Percentiles rank a stretch among this genome's conserved stretches.
Evolutionary conservation across 1,140 invertebrate species (phyloP).

Genomic region (Chlorops oryzae): DNA sequence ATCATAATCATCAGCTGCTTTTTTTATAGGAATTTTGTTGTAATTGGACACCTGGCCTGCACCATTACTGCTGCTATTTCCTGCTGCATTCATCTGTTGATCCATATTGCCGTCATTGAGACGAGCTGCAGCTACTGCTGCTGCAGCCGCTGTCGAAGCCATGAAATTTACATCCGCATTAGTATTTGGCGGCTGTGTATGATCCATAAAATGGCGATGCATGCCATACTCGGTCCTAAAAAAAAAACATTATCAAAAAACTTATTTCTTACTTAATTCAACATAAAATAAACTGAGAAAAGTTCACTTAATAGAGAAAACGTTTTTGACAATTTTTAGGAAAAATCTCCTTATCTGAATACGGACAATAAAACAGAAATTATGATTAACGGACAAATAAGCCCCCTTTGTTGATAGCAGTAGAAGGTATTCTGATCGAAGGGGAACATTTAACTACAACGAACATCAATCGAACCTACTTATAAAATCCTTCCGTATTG

Average conservation of each 20-base stretch:
- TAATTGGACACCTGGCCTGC: constrained; percentile 41
- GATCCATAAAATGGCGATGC: constrained; percentile 47
- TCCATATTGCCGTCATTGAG: constrained; percentile 41
- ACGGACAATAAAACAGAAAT: too few species aligned
- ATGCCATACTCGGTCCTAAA: constrained; percentile 45
- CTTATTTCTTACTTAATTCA: too few species aligned
- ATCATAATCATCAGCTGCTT: constrained; percentile 44
- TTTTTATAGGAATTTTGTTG: constrained; percentile 41
- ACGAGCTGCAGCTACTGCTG: constrained; percentile 40
- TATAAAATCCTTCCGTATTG: constrained; percentile 46
- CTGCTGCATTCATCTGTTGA: constrained; percentile 25
- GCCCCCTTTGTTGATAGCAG: too few species aligned
- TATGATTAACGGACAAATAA: too few species aligned
- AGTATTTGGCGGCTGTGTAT: constrained; percentile 41
- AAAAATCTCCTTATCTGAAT: too few species aligned
- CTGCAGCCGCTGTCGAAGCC: constrained; percentile 41
- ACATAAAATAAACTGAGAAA: too few species aligned
- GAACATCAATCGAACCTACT: constrained; percentile 19
- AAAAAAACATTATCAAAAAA: background rate
- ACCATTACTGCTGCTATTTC: constrained; percentile 26
- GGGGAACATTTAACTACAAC: background rate
- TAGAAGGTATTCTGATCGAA: too few species aligned
- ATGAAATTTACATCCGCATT: constrained; percentile 42
- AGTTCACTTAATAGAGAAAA: too few species aligned
- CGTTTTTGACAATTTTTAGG: too few species aligned